phyloP scores from a whole-genome alignment of 2,888 invertebrate species.

The Thera britannica region DNA sequence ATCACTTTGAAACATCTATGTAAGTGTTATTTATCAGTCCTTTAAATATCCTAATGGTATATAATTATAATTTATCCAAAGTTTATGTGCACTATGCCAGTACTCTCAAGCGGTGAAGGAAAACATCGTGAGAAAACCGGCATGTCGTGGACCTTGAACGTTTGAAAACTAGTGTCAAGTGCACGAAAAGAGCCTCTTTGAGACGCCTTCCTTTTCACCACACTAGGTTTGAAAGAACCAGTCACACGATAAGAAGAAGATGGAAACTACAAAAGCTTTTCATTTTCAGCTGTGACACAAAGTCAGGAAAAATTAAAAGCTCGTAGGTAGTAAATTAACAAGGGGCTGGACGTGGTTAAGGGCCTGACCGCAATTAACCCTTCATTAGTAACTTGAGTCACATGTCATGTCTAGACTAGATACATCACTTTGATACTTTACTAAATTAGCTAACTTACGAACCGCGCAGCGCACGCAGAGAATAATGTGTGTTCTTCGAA shows the following conservation, averaged over 20 bases:
- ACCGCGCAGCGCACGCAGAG: neutral
- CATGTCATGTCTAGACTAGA: constrained; percentile 22
- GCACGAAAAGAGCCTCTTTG: too few relatives aligned
- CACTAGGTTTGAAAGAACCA: too few relatives aligned
- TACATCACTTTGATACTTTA: neutral
- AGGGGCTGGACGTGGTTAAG: constrained; percentile 27
- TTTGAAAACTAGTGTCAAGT: too few relatives aligned
- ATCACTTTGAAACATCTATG: too few relatives aligned
- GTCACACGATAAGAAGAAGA: too few relatives aligned
- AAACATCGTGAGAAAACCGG: too few relatives aligned
- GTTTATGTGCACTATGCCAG: too few relatives aligned
- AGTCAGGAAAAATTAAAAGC: too few relatives aligned
- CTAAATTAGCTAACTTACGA: neutral
- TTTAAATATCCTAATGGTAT: neutral
- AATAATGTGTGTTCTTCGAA: neutral
- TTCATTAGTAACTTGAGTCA: constrained; percentile 21
- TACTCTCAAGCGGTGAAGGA: too few relatives aligned
- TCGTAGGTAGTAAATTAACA: constrained; percentile 32
- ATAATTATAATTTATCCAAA: neutral
- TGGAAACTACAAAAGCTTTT: constrained; percentile 9
- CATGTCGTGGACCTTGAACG: too few relatives aligned
- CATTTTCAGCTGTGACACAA: constrained; percentile 7
- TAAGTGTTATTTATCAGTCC: neutral
- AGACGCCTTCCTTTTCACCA: too few relatives aligned
- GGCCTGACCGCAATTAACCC: constrained; percentile 29